These are phyloP conservation scores for Eristalis intricaria DNA, from an alignment of 2,888 invertebrate species.

Conservation along the genomic window DNA sequence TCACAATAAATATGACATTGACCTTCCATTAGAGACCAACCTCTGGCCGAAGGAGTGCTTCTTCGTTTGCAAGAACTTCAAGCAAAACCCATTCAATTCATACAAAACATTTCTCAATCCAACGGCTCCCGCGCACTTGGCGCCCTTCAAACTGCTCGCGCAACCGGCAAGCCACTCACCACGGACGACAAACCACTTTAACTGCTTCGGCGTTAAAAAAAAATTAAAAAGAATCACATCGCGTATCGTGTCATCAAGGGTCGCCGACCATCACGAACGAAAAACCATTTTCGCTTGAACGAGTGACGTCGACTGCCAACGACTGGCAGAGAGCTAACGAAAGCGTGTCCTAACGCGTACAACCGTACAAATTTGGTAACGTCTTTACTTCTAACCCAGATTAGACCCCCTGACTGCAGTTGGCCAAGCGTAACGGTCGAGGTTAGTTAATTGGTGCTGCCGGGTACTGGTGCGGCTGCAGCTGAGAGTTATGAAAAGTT, in stretches of 20 bases:
- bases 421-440: slow-evolving; percentile 58
- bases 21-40: no score
- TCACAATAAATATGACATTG: no score
- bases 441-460: slow-evolving; percentile 44
- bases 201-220: not conserved
- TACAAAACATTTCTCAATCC: no score
- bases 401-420: slow-evolving; percentile 18
- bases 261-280: not conserved
- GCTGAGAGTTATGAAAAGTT: slow-evolving; percentile 41
- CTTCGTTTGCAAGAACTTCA: no score
- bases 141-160: slow-evolving; percentile 10
- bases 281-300: not conserved
- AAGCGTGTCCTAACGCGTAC: slow-evolving; percentile 32
- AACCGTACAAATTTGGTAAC: slow-evolving; percentile 57
- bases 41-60: no score
- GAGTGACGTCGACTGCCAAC: not conserved
- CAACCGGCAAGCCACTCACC: slow-evolving; percentile 17
- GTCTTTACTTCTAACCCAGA: slow-evolving; percentile 51
- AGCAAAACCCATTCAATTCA: no score
- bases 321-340: slow-evolving; percentile 33
- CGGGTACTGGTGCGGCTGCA: slow-evolving; percentile 14
- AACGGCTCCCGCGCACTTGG: not conserved
- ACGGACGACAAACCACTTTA: not conserved
- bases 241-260: slow-evolving; percentile 10
- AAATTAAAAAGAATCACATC: not conserved